Conservation (phyloP, 2,113 vertebrate genomes). For the Phalacrocorax brasilianus region DNA sequence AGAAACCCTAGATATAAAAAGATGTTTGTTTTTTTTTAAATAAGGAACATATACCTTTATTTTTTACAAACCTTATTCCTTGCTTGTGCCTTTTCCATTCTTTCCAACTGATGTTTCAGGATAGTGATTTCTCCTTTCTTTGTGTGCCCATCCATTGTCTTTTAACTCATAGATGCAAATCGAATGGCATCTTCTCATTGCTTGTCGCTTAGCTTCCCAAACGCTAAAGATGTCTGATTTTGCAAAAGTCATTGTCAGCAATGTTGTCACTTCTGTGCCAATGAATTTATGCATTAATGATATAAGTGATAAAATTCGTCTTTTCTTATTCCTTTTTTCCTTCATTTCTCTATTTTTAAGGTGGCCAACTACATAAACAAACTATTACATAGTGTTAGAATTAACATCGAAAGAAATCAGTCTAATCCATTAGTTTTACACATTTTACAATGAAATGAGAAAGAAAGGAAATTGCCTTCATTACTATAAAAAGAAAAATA, state of each 20-base stretch:
- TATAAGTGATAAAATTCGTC: slow-evolving; percentile 20
- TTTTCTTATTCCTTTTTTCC: not conserved
- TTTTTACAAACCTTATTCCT: not conserved
- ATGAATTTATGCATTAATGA: slow-evolving; percentile 47
- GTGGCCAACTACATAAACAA: slow-evolving; percentile 20
- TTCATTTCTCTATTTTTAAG: not conserved
- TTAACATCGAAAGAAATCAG: slow-evolving; percentile 9
- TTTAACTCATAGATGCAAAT: slow-evolving; percentile 54
- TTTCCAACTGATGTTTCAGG: not conserved
- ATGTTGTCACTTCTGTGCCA: not conserved
- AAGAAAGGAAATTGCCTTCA: not conserved
- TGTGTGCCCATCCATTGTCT: slow-evolving; percentile 11
- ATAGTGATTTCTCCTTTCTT: slow-evolving; percentile 26
- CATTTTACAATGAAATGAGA: not conserved
- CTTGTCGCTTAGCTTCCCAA: slow-evolving; percentile 3
- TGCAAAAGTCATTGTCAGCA: slow-evolving; percentile 13
- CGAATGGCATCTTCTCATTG: slow-evolving; percentile 45
- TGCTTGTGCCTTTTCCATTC: not conserved
- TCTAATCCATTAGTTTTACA: slow-evolving; percentile 15
- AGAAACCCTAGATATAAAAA: not conserved
- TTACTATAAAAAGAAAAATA: not conserved
- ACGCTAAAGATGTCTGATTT: slow-evolving; percentile 26
- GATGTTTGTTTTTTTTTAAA: too few species aligned
- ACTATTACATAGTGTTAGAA: not conserved
- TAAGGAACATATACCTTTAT: not conserved